Evolutionary conservation across 2,888 invertebrate genomes (phyloP), one percentile per base, ranked within the genome.

Genomic region (Andrena trimmerana): DNA sequence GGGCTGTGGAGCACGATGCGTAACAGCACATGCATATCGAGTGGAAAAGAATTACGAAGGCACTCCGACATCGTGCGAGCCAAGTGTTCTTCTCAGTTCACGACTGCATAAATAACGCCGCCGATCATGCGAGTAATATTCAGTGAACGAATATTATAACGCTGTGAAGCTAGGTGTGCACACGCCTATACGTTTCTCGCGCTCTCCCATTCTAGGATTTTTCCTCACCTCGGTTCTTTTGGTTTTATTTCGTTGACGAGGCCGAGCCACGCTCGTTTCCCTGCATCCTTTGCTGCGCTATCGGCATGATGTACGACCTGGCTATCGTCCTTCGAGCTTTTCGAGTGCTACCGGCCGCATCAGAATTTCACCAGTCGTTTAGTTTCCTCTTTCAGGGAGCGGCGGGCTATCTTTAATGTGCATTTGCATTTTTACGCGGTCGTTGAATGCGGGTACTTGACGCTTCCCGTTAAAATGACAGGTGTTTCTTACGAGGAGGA

Each of bases 221-320:
- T 54, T 20, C 48, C 62, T 50, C 71, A n/a, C 36, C 60, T 57
- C 67, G 24, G 29, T 52, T 5, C 50, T 33, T 52, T 66, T 50
- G 36, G 73, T 66, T 82, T 81, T 83, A 81, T 84, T 85, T 70
- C 74, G 42, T 54, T 71, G 50, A 57, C 70, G 67, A 62, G 57
- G 24, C 73, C 77, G 69, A 68, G 60, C 78, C 60, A 29, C 70
- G 66, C 73, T 57, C 82, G 66, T 77, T 81, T 73, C 54, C 59
- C 62, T 71, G 72, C 68, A 81, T 78, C 73, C 69, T 73, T 63
- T 57, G 71, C 76, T 57, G 33, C 79, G 75, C 77, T 86, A 86
- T 86, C 86, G 79, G 77, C 31, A 83, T 86, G 85, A 86, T 80
- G 65, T 79, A 86, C 85, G 86, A 86, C 82, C 80, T 69, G 81